phyloP scores from a whole-genome alignment of 2,113 vertebrate species.

The Spheniscus mendiculus region DNA sequence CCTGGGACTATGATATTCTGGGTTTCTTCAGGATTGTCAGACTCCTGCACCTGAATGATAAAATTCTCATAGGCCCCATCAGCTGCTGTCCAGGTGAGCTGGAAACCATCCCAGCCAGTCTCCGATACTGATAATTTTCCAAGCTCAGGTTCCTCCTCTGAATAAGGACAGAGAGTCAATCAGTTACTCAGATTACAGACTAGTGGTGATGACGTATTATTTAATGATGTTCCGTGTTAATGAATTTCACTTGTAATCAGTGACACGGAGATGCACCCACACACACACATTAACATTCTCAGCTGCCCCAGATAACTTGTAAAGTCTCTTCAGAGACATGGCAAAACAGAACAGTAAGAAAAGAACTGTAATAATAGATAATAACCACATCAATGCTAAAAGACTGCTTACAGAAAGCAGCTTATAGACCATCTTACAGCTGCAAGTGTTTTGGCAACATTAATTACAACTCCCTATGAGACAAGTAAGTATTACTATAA shows the following conservation, averaged over 20 bases:
- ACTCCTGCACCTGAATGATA: constrained; percentile 86
- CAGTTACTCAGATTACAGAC: constrained; percentile 29
- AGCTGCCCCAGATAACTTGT: background rate
- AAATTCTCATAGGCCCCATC: constrained; percentile 83
- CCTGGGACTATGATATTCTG: constrained; percentile 80
- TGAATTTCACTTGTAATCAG: background rate
- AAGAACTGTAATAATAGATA: background rate
- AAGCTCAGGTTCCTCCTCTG: constrained; percentile 87
- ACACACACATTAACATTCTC: background rate
- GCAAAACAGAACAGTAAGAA: background rate
- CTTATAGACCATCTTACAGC: background rate
- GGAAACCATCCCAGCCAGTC: constrained; percentile 89
- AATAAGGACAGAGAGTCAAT: constrained; percentile 75
- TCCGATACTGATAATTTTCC: constrained; percentile 79
- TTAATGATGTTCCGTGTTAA: background rate
- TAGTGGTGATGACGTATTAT: rapidly evolving
- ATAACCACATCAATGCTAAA: background rate
- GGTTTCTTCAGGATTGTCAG: constrained; percentile 61
- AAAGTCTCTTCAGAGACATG: background rate
- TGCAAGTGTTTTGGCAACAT: background rate
- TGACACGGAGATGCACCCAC: background rate
- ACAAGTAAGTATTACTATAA: background rate
- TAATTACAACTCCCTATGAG: background rate
- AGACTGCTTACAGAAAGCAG: background rate
- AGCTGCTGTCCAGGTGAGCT: constrained; percentile 86